Evolutionary conservation across 2,888 invertebrate genomes (phyloP).

Genomic region (Hypolimnas misippus): DNA sequence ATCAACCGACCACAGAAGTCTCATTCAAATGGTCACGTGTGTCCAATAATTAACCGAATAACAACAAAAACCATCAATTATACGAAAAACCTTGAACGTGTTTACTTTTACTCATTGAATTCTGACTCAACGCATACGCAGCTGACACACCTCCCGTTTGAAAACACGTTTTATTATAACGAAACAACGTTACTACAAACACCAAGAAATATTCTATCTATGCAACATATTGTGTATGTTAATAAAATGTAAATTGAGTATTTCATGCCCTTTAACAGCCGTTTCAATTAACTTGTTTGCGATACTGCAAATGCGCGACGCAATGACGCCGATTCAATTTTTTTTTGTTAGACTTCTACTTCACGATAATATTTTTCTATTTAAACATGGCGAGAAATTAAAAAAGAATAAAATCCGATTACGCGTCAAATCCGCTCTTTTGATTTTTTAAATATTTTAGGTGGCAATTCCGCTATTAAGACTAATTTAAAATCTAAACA

Average conservation of each 20-base stretch:
- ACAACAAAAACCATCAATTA: slow-evolving; percentile 26
- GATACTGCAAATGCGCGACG: background rate
- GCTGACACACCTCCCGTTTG: slow-evolving; percentile 57
- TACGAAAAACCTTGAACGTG: slow-evolving; percentile 46
- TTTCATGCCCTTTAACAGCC: background rate
- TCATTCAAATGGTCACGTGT: slow-evolving; percentile 21
- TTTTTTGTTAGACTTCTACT: background rate
- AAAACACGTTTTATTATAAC: slow-evolving; percentile 42
- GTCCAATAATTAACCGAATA: slow-evolving; percentile 22
- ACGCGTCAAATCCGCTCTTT: no score
- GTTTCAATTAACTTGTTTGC: background rate
- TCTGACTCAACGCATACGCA: slow-evolving; percentile 43
- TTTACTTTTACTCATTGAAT: slow-evolving; percentile 45
- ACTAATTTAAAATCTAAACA: no score
- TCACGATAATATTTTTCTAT: background rate
- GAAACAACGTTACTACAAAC: slow-evolving; percentile 12
- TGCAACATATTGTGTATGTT: background rate
- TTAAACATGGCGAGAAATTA: no score
- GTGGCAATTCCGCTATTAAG: no score
- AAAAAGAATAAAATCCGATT: no score
- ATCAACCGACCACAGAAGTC: no score
- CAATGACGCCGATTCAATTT: background rate
- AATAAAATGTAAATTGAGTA: slow-evolving; percentile 7
- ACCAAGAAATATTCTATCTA: slow-evolving; percentile 5
- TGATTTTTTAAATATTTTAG: no score